Percentiles rank a stretch among this genome's conserved stretches.
phyloP scores from a whole-genome alignment of 2,113 vertebrate genomes.

The Perca flavescens region DNA sequence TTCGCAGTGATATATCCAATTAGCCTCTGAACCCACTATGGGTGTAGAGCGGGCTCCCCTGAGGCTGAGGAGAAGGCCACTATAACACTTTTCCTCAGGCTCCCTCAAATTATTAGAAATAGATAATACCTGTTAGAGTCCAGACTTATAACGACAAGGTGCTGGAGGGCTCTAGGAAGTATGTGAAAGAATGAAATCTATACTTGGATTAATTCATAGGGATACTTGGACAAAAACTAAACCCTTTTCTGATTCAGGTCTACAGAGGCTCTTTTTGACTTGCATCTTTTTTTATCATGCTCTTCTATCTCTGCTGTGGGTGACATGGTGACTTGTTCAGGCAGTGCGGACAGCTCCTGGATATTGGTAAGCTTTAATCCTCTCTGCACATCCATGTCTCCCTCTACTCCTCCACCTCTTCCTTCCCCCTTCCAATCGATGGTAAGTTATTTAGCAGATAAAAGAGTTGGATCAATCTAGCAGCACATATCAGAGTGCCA shows the following conservation, averaged over 20 bases:
- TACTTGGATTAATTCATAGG: slow-evolving; percentile 25
- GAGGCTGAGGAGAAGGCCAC: slow-evolving; percentile 59
- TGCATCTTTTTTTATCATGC: slow-evolving; percentile 45
- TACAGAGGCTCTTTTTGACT: slow-evolving; percentile 14
- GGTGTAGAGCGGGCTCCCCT: slow-evolving; percentile 68
- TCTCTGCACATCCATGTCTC: slow-evolving; percentile 73
- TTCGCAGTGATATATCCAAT: slow-evolving; percentile 85
- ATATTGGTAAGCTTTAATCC: slow-evolving; percentile 77
- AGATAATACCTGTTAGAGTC: slow-evolving; percentile 73
- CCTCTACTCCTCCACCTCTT: slow-evolving; percentile 44
- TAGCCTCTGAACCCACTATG: slow-evolving; percentile 85
- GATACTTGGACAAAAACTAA: slow-evolving; percentile 10
- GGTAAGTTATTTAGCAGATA: slow-evolving; percentile 86
- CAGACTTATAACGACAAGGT: slow-evolving; percentile 35
- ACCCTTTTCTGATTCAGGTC: slow-evolving; percentile 1
- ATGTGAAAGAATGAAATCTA: slow-evolving; percentile 45
- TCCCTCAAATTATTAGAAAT: slow-evolving; percentile 67
- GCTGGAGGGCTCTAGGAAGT: slow-evolving; percentile 33
- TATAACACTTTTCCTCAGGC: slow-evolving; percentile 60
- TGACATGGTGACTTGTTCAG: slow-evolving; percentile 61
- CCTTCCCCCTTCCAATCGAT: slow-evolving; percentile 76
- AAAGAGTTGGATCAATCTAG: slow-evolving; percentile 82
- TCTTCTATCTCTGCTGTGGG: slow-evolving; percentile 32
- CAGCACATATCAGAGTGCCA: slow-evolving; percentile 77
- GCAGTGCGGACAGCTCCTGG: slow-evolving; percentile 72